Base-by-base conservation (phyloP, 2,113 vertebrate species). In the Arenaria interpres region DNA sequence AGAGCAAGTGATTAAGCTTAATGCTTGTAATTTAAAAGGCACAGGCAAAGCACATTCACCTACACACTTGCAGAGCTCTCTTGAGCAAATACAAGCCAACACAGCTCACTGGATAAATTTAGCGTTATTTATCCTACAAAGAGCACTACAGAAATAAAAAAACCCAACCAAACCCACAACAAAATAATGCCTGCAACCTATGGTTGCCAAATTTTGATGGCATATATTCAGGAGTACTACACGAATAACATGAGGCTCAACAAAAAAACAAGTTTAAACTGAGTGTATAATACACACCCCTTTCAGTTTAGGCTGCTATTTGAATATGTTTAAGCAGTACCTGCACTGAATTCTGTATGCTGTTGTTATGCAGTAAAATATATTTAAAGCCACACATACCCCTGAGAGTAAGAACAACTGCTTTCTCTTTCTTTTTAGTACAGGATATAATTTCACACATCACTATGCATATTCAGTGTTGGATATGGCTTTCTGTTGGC, bases 1-100 rank as follows among this genome's bases (percentile, higher is more conserved):
- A 96, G 84, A 94, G 60, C 63, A 86, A 94, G 85, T 72, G 76
- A 79, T 94, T 75, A 94, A 88, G 80, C 68, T 90, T 94, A 90
- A 95, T 87, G 64, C 33, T 88, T 76, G 56, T 59, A 67, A 91
- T 88, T 93, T 87, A 85, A 89, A 92, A 85, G 78, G 51, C 66
- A 62, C 22, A 88, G 86, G 94, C 74, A 91, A 96, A 90, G 88
- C 63, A 46, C 7, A 4, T 77, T 82, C 81, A 81, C 81, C 88
- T 90, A 95, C 62, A 62, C 37, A 21, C n/a, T 91, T 60, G 25
- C 33, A 89, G 79, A 71, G 68, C 21, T 80, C 75, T 93, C 45
- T 57, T 32, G 37, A 86, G 66, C 41, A 95, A 93, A 76, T 19
- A 75, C 28, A 67, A 93, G 72, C 59, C 76, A 85, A 41, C 28